Conservation (phyloP, 2,888 invertebrate species). For the Mesopsocus fuscifrons region DNA sequence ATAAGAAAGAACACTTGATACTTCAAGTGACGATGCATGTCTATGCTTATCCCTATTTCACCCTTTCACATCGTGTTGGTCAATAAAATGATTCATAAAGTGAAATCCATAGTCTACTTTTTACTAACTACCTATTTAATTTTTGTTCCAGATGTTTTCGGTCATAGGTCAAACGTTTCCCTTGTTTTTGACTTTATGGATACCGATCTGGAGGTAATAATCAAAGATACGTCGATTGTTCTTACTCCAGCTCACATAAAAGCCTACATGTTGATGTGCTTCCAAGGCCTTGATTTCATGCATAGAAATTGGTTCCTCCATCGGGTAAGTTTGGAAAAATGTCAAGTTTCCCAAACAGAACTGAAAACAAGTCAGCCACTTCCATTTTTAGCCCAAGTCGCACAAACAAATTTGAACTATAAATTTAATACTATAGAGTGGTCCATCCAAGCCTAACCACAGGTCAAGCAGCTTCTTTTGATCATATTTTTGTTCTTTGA, state of each 20-base stretch:
- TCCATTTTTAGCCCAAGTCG: too few species aligned
- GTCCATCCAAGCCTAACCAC: too few species aligned
- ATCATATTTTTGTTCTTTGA: too few species aligned
- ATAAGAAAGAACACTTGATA: slow-evolving; percentile 2
- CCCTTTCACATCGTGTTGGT: not conserved
- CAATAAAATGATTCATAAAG: too few species aligned
- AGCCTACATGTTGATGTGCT: slow-evolving; percentile 85
- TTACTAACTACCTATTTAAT: too few species aligned
- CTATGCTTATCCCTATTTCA: slow-evolving; percentile 2
- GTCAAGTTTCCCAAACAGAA: too few species aligned
- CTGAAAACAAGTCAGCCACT: too few species aligned
- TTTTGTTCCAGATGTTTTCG: slow-evolving; percentile 69
- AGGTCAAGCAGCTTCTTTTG: too few species aligned
- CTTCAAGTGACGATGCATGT: not conserved
- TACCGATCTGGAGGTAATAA: slow-evolving; percentile 90
- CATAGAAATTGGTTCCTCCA: slow-evolving; percentile 94
- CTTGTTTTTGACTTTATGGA: slow-evolving; percentile 99
- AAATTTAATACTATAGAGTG: too few species aligned
- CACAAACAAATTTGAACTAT: too few species aligned
- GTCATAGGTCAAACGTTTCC: slow-evolving; percentile 95
- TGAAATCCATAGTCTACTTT: too few species aligned
- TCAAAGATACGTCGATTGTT: slow-evolving; percentile 74
- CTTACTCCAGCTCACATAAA: slow-evolving; percentile 86
- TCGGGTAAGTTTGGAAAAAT: slow-evolving; percentile 33
- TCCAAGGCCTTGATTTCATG: slow-evolving; percentile 85